phyloP scores from a whole-genome alignment of 1,140 invertebrate species.

The Radopholus similis region DNA sequence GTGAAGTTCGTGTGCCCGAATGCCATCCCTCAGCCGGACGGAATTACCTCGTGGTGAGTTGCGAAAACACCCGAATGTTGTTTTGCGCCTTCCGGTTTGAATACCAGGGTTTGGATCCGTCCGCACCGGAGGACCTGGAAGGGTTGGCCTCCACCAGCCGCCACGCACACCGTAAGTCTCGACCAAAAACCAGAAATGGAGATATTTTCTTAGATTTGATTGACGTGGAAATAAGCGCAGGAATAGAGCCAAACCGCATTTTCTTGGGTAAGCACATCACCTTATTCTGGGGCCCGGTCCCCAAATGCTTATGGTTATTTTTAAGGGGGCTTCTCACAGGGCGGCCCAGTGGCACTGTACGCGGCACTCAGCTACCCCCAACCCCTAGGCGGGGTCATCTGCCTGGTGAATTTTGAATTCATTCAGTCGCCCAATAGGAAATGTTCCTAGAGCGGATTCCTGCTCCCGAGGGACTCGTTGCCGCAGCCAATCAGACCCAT shows the following conservation, averaged over 20 bases:
- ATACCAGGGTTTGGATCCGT: neutral
- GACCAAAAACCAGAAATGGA: neutral
- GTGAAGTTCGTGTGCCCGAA: neutral
- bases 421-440: neutral
- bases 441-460: neutral
- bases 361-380: neutral
- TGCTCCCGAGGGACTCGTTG: neutral
- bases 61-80: neutral
- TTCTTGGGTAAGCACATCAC: neutral
- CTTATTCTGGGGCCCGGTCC: neutral
- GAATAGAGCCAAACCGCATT: neutral
- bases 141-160: neutral
- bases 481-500: neutral
- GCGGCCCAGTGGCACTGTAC: neutral
- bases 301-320: neutral
- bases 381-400: neutral
- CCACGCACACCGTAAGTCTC: neutral
- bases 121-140: neutral
- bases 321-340: neutral
- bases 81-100: neutral
- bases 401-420: neutral
- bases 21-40: neutral
- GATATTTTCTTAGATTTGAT: neutral
- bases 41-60: neutral
- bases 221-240: neutral